phyloP scores from a whole-genome alignment of 2,113 vertebrate genomes.

The Oreochromis tanganicae region DNA sequence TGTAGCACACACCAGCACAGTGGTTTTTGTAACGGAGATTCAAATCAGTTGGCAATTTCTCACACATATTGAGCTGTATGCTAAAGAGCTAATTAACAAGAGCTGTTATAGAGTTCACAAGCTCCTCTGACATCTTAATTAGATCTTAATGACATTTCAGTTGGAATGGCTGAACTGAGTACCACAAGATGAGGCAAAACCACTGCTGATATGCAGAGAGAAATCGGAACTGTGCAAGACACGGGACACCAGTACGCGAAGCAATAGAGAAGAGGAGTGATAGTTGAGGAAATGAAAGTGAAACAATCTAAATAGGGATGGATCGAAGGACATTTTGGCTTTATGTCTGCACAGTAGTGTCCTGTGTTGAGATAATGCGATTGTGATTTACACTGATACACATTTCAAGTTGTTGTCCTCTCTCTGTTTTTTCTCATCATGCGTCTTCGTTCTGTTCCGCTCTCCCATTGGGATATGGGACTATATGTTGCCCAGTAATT shows the following conservation, averaged over 20 bases:
- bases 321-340: neutral
- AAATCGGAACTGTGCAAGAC: neutral
- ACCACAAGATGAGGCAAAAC: slow-evolving; percentile 33
- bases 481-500: slow-evolving; percentile 55
- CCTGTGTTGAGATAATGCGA: neutral
- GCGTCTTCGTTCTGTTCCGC: neutral
- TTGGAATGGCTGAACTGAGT: slow-evolving; percentile 44
- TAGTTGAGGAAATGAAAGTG: neutral
- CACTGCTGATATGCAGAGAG: slow-evolving; percentile 4
- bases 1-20: neutral
- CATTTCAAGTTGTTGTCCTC: neutral
- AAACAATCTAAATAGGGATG: neutral
- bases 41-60: slow-evolving; percentile 44
- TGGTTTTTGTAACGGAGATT: slow-evolving; percentile 34
- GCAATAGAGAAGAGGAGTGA: neutral
- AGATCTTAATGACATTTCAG: slow-evolving; percentile 77
- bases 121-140: slow-evolving; percentile 74
- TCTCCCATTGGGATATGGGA: slow-evolving; percentile 8
- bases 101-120: slow-evolving; percentile 59
- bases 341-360: neutral
- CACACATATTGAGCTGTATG: slow-evolving; percentile 48
- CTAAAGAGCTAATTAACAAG: slow-evolving; percentile 70
- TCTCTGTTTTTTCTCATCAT: neutral
- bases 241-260: neutral
- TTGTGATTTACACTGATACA: slow-evolving; percentile 24